These are phyloP conservation scores for Scylla paramamosain DNA, from an alignment of 1,140 invertebrate species.

Conservation along the genomic window DNA sequence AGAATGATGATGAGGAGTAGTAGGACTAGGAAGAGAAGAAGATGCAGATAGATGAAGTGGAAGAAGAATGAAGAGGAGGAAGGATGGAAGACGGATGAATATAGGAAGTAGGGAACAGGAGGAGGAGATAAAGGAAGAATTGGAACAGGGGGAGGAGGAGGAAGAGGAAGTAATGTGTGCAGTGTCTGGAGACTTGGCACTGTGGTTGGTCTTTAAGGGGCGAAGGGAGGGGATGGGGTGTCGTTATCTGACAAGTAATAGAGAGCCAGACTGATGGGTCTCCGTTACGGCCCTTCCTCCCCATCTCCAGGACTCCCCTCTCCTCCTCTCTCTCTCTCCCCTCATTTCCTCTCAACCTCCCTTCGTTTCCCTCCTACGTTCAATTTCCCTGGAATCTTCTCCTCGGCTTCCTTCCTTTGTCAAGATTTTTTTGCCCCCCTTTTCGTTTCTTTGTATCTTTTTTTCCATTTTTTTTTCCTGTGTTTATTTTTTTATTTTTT, in stretches of 20 bases:
- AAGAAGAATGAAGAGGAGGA: neutral
- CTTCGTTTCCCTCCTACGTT: neutral
- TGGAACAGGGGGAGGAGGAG: neutral
- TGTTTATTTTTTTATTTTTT: too few species aligned
- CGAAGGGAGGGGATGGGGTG: neutral
- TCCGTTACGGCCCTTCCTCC: neutral
- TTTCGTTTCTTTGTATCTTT: too few species aligned
- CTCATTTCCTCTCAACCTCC: neutral
- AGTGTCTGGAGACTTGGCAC: neutral
- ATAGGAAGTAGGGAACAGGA: neutral
- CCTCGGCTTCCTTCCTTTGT: too few species aligned
- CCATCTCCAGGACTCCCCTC: too few species aligned
- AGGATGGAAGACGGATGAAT: neutral
- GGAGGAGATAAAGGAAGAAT: neutral
- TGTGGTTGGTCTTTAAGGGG: neutral
- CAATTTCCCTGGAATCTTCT: neutral
- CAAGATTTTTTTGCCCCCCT: too few species aligned
- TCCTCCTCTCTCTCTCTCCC: neutral
- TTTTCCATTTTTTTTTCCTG: too few species aligned
- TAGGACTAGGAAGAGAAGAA: neutral
- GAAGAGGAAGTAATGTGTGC: neutral
- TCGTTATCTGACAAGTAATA: constrained; percentile 23
- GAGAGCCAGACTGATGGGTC: neutral
- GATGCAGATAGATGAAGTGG: neutral
- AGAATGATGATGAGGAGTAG: neutral